Evolutionary conservation across 2,888 invertebrate species (phyloP).

Genomic region (Herminia tarsipennalis): DNA sequence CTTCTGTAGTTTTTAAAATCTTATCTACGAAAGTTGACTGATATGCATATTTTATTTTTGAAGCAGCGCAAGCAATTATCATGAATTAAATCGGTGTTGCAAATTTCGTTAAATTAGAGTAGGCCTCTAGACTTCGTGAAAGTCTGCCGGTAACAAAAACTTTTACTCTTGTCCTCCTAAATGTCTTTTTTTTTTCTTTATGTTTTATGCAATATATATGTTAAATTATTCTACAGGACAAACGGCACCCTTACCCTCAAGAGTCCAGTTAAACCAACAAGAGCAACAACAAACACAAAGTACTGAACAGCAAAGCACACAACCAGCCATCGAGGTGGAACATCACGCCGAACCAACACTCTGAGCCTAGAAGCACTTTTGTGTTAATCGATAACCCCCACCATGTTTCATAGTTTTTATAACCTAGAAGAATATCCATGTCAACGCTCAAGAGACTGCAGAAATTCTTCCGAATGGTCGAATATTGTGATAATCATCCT

Average conservation of each 20-base stretch:
- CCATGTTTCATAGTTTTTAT: constrained; percentile 27
- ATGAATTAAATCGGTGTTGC: too few relatives aligned
- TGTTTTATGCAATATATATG: too few relatives aligned
- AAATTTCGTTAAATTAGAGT: too few relatives aligned
- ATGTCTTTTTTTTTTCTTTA: too few relatives aligned
- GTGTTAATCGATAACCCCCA: constrained; percentile 39
- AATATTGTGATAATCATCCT: constrained; percentile 33
- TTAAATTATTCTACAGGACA: constrained; percentile 61
- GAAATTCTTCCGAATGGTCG: constrained; percentile 14
- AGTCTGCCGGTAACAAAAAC: too few relatives aligned
- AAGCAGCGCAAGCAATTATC: too few relatives aligned
- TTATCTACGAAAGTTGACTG: too few relatives aligned
- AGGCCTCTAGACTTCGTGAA: too few relatives aligned
- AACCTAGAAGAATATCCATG: constrained; percentile 13
- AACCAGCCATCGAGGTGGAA: constrained; percentile 68
- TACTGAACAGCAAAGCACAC: constrained; percentile 60
- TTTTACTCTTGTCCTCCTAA: too few relatives aligned
- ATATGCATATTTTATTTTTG: too few relatives aligned
- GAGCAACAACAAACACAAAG: constrained; percentile 61
- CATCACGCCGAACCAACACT: constrained; percentile 67
- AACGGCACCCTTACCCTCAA: constrained; percentile 79
- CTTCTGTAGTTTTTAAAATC: too few relatives aligned
- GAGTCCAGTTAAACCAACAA: constrained; percentile 66
- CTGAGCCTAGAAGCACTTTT: constrained; percentile 56
- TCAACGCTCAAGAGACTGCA: constrained; percentile 18